Base-by-base conservation (phyloP, 1,140 invertebrate genomes). In the Drosophila arawakana region DNA sequence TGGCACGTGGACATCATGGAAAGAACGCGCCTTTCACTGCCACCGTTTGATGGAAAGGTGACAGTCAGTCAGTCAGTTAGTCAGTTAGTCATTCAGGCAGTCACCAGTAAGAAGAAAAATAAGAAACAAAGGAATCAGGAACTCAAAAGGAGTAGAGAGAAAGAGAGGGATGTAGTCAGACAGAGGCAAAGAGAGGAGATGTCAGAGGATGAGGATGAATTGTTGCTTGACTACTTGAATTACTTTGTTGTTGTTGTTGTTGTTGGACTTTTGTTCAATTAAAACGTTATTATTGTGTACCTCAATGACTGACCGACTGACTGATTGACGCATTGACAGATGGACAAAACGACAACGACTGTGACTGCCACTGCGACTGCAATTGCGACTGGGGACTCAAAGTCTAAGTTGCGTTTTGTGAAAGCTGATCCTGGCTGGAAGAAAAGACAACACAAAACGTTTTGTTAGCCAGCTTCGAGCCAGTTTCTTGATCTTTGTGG, bases 251-350 rank as follows among this genome's bases (percentile, higher is more conserved):
- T 50, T 61, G 66, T 50, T 50, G 21, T 50, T 50, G 25, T 13
- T 52, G 25, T n/a, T 35, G 50, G 76, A 75, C 76, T 88, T 88
- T 80, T 88, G 80, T 88, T 88, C 83, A 88, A 88, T 88, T 88
- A 88, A 88, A 89, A 88, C 76, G 83, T 88, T 88, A 88, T 88
- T 86, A 86, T 89, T 83, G 81, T 55, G 65, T 58, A 65, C 54
- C 69, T 81, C 63, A 82, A 65, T 73, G 78, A 81, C 69, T 77
- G 75, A 73, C 68, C 67, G 81, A 62, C 73, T 68, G 81, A 60
- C 66, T 65, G 72, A 61, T 43, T 39, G 63, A 57, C 39, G 47
- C 9, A 76, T 70, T 77, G 80, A 79, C 76, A 66, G 62, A 76
- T 54, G 62, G 78, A 67, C 55, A 55, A 62, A 73, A 21, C 35